phyloP scores from a whole-genome alignment of 2,797 vertebrate species.

The Macrochelys suwanniensis region DNA sequence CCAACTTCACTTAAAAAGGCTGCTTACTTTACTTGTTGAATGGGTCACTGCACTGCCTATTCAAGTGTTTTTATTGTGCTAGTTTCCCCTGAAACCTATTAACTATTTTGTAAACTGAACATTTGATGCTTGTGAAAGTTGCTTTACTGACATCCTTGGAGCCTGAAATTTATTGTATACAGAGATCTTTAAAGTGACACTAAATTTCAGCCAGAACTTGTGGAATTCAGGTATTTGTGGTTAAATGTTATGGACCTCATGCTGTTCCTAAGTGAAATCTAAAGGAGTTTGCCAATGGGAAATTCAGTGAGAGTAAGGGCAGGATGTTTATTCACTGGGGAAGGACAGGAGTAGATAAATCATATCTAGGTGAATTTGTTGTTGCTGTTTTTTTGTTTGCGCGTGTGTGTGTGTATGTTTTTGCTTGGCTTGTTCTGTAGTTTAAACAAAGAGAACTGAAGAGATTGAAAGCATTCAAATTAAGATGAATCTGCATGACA shows the following conservation, averaged over 20 bases:
- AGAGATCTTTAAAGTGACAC: constrained; percentile 64
- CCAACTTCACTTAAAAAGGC: constrained; percentile 62
- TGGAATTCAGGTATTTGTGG: constrained; percentile 65
- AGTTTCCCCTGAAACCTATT: constrained; percentile 54
- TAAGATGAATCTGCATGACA: background rate
- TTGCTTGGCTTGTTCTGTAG: background rate
- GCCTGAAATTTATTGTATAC: constrained; percentile 45
- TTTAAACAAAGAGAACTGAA: background rate
- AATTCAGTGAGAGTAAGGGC: constrained; percentile 60
- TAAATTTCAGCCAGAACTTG: constrained; percentile 63
- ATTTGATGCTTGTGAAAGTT: constrained; percentile 58
- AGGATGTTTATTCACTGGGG: constrained; percentile 21
- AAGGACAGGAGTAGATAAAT: background rate
- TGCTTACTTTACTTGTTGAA: constrained; percentile 56
- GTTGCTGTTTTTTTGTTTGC: background rate
- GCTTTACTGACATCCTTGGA: constrained; percentile 62
- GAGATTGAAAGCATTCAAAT: background rate
- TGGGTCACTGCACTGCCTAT: constrained; percentile 70
- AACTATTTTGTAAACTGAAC: constrained; percentile 66
- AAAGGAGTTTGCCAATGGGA: constrained; percentile 62
- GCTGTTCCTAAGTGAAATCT: constrained; percentile 65
- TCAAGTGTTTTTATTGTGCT: constrained; percentile 74
- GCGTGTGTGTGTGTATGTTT: background rate
- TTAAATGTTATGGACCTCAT: constrained; percentile 51
- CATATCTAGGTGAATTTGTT: background rate